Conservation (phyloP, 2,113 vertebrate genomes). For the Misgurnus anguillicaudatus region DNA sequence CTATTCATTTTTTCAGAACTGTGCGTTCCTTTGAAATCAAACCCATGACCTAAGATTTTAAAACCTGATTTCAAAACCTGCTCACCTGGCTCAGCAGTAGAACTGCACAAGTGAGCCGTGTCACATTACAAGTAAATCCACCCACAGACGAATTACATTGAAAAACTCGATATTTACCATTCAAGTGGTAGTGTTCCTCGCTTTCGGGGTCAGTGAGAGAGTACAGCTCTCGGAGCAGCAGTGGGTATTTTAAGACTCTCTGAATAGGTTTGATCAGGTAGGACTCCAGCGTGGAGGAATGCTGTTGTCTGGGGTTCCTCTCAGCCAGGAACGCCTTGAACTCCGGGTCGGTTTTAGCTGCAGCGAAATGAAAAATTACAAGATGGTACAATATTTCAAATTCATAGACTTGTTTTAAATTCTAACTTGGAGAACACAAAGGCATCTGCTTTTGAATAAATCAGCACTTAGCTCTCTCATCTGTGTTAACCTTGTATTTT, state of each 20-base stretch:
- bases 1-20: background rate
- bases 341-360: slow-evolving; percentile 88
- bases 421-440: no score
- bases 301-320: slow-evolving; percentile 90
- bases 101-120: background rate
- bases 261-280: slow-evolving; percentile 99
- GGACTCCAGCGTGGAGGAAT: slow-evolving; percentile 93
- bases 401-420: no score
- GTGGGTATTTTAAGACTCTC: slow-evolving; percentile 94
- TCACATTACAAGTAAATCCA: background rate
- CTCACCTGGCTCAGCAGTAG: background rate
- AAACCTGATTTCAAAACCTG: background rate
- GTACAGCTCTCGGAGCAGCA: slow-evolving; percentile 89
- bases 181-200: slow-evolving; percentile 95
- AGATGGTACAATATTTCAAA: background rate
- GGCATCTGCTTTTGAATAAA: background rate
- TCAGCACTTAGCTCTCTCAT: background rate
- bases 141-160: background rate
- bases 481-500: background rate
- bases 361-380: slow-evolving; percentile 20
- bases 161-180: slow-evolving; percentile 73
- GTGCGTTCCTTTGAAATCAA: background rate
- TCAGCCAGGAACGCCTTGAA: slow-evolving; percentile 95
- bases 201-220: slow-evolving; percentile 90
- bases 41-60: background rate